A percentile compares a stretch with the other conserved stretches of the same genome.
phyloP scores from a whole-genome alignment of 2,113 vertebrate genomes.

The Malurus melanocephalus region DNA sequence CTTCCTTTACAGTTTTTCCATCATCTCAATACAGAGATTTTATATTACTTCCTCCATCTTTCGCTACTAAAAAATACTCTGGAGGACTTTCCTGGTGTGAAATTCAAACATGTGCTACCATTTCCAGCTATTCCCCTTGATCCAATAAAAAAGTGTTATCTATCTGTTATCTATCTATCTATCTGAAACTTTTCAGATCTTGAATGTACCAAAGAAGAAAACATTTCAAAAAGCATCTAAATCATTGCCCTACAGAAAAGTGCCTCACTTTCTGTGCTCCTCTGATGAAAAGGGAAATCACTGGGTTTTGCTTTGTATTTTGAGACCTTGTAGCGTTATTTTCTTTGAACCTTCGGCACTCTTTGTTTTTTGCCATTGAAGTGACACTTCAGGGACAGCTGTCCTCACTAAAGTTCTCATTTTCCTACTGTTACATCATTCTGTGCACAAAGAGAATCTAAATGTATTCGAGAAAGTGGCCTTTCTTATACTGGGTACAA shows the following conservation, averaged over 20 bases:
- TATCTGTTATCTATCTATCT: too few species aligned
- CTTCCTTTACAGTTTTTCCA: neutral
- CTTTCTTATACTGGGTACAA: neutral
- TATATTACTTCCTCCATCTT: neutral
- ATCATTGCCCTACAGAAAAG: neutral
- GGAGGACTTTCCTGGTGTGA: neutral
- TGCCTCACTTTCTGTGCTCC: neutral
- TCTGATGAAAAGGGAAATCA: neutral
- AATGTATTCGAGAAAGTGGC: neutral
- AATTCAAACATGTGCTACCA: neutral
- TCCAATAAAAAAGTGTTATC: neutral
- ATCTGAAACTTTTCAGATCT: neutral
- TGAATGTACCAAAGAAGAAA: neutral
- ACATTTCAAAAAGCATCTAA: neutral
- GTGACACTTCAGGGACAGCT: constrained; percentile 7
- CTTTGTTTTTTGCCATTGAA: neutral
- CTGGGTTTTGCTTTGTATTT: constrained; percentile 1
- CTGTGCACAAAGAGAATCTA: neutral
- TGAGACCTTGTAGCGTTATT: neutral
- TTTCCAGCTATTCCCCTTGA: neutral
- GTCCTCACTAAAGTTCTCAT: neutral
- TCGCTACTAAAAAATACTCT: neutral
- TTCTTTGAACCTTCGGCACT: neutral
- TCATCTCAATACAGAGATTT: neutral
- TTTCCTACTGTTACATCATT: neutral